A percentile compares a stretch with the other conserved stretches of the same genome.
These are phyloP conservation scores for Anas platyrhynchos DNA, from an alignment of 2,113 vertebrate genomes.

Conservation along the genomic window DNA sequence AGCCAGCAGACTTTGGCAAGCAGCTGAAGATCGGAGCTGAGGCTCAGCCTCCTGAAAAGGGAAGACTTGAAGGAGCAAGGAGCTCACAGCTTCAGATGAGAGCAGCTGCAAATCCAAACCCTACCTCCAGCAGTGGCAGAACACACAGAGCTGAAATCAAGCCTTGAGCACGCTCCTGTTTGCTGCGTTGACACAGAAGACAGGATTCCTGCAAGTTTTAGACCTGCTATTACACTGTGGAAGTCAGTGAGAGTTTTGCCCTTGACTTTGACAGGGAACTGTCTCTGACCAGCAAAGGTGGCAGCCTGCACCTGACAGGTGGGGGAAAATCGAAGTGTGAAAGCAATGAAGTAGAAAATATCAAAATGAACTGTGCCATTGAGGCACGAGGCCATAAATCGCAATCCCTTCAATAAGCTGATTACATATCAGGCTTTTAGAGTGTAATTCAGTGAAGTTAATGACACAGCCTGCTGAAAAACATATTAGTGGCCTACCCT, in stretches of 20 bases:
- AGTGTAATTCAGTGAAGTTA: constrained; percentile 13
- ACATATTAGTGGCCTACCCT: not conserved
- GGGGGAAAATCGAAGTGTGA: not conserved
- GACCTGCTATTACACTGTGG: not conserved
- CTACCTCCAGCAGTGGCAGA: not conserved
- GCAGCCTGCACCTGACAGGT: not conserved
- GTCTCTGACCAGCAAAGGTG: not conserved
- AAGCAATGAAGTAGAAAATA: not conserved
- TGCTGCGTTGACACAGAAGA: accelerated
- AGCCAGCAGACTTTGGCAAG: not conserved
- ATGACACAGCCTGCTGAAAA: constrained; percentile 19
- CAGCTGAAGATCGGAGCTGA: not conserved
- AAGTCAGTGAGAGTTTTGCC: not conserved
- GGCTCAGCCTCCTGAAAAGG: not conserved
- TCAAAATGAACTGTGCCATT: not conserved
- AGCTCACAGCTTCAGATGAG: not conserved
- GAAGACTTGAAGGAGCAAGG: not conserved
- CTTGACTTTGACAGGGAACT: not conserved
- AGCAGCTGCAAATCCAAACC: not conserved
- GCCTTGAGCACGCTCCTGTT: accelerated
- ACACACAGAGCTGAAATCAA: not conserved
- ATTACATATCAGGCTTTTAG: not conserved
- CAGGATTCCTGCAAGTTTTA: not conserved
- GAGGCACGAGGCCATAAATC: not conserved
- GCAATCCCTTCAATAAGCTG: constrained; percentile 10